Base-by-base conservation (phyloP, 2,888 invertebrate genomes). In the Griposia aprilina region DNA sequence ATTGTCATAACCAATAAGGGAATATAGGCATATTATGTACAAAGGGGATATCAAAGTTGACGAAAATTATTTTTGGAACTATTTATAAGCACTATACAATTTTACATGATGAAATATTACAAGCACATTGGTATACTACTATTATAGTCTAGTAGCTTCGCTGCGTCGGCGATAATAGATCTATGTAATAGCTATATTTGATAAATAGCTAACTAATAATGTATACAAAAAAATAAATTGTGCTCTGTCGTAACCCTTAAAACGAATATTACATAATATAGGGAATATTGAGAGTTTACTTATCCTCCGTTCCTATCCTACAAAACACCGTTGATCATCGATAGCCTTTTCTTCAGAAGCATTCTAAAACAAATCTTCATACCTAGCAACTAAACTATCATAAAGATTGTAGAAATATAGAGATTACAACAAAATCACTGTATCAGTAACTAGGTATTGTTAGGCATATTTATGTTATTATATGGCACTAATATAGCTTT, bases 61-160 rank as follows among this genome's bases (percentile, higher is more conserved):
- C 88, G 88, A 91, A 92, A 93, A 92, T 91, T 90, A 91, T 91
- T 90, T 91, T 86, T 84, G 83, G 83, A 90, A 88, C 85, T 94
- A 94, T 94, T 94, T 94, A 94, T 94, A 95, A 96, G 96, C 95
- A 94, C 94, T 96, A 95, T 96, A 96, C 96, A 96, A 94, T 92
- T 95, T 94, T 95, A 95, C 94, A 95, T 93, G 88, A 89, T 92
- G 88, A 92, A 91, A 92, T 93, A 93, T 92, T 92, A 92, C 91
- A 94, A 94, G 95, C 94, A 92, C 88, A 87, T 92, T 90, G 86
- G 88, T 92, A 90, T 89, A 89, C 88, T 89, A 92, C 86, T 88
- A 86, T 84, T 89, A 90, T 79, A 89, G 74, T 83, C 80, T 75
- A 80, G 81, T 87, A 80, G 83, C 70, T 77, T 84, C 82, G 76